These are phyloP conservation scores for Pimpla rufipes DNA, from an alignment of 2,888 invertebrate genomes.

Conservation along the genomic window DNA sequence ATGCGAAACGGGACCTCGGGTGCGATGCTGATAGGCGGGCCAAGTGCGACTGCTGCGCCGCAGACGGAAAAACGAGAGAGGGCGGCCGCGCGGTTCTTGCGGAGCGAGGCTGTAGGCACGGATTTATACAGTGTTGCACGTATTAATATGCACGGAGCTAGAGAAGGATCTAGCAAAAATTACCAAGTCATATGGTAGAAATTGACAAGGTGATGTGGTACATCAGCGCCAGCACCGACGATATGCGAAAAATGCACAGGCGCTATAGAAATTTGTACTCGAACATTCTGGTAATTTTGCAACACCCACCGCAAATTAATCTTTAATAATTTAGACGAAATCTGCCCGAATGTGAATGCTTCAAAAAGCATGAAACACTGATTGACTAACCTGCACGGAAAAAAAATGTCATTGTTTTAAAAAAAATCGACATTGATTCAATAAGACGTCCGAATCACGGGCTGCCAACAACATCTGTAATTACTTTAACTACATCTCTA, in stretches of 20 bases:
- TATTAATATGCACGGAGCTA: too few relatives aligned
- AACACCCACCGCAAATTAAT: too few relatives aligned
- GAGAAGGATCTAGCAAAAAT: not conserved
- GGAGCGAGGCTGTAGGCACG: not conserved
- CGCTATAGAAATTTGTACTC: not conserved
- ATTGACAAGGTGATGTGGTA: not conserved
- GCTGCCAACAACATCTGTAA: too few relatives aligned
- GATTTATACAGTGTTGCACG: not conserved
- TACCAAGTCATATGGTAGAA: not conserved
- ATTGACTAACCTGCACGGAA: too few relatives aligned
- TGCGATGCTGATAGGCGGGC: slow-evolving; percentile 48
- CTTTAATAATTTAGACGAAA: too few relatives aligned
- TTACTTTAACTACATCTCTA: too few relatives aligned
- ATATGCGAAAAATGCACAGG: not conserved
- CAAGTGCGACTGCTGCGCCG: slow-evolving; percentile 14
- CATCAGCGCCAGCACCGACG: not conserved
- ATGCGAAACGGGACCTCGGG: slow-evolving; percentile 57
- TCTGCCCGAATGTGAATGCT: too few relatives aligned
- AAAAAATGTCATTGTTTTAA: too few relatives aligned
- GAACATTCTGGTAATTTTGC: not conserved
- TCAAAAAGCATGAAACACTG: too few relatives aligned
- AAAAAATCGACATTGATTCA: too few relatives aligned
- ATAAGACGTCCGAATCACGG: too few relatives aligned
- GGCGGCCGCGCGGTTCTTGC: not conserved
- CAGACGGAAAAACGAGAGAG: slow-evolving; percentile 1